Evolutionary conservation across 2,797 vertebrate species (phyloP), one percentile per base, ranked within the genome.

Genomic region (Antennarius maculatus): DNA sequence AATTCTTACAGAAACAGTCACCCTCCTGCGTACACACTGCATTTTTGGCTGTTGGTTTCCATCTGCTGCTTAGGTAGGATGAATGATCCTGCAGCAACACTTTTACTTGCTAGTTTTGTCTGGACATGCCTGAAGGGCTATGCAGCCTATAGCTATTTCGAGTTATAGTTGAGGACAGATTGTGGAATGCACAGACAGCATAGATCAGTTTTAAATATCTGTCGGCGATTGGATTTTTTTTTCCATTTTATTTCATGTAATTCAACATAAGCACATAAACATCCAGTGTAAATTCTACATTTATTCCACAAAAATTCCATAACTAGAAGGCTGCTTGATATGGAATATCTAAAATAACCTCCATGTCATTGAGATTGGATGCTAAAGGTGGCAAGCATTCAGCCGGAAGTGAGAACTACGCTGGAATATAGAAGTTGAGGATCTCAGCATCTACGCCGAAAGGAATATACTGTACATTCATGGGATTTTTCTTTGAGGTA

Each of bases 401-500:
- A 45, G 12, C 31, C 8, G 15, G 9, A 37, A 12, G 17, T 50
- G 28, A 50, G 18, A 34, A 53, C 42, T 54, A 54, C 49, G 53
- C 46, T 31, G 28, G 55, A 48, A 76, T 74, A 45, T 50, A 17
- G 27, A 34, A 34, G 8, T 34, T 34, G 31, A 8, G 31, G 31
- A 1, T 34, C 31, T n/a, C 43, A 48, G 54, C 23, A 23, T 23
- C 23, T 23, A 23, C 23, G 1, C 23, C 23, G 6, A 57, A 39
- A 39, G 61, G 63, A 77, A 3, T 34, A 34, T 34, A 34, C 31
- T 83, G 77, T 79, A 69, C 28, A 23, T 23, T 23, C 23, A 52
- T 54, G 17, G 43, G 69, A 54, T 70, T 54, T 64, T 56, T 65
- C 58, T 43, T 14, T 13, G 79, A 55, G 66, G 80, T 56, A 58